A percentile compares a stretch with the other conserved stretches of the same genome.
Evolutionary conservation across 2,888 invertebrate genomes (phyloP).

Genomic region (Pollenia angustigena): DNA sequence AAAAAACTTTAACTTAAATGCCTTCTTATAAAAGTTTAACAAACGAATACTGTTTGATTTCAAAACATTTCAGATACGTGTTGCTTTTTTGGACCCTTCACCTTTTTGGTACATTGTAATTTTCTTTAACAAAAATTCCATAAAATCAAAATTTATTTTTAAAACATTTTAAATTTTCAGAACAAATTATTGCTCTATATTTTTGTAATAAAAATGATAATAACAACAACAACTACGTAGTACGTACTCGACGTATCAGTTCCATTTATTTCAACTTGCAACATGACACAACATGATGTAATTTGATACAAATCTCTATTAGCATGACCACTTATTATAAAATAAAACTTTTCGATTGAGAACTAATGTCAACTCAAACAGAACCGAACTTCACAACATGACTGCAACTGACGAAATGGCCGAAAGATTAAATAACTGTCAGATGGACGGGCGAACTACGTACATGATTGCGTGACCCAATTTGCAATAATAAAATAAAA

Average conservation of each 20-base stretch:
- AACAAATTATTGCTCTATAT: slow-evolving; percentile 19
- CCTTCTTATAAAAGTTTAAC: too few species aligned
- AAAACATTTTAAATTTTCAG: neutral
- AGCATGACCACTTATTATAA: slow-evolving; percentile 45
- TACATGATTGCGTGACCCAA: slow-evolving; percentile 55
- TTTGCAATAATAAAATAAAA: slow-evolving; percentile 41
- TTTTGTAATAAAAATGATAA: neutral
- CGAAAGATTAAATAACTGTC: neutral
- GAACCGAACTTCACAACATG: slow-evolving; percentile 3
- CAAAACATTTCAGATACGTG: too few species aligned
- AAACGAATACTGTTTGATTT: too few species aligned
- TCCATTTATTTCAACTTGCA: slow-evolving; percentile 2
- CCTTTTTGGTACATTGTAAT: too few species aligned
- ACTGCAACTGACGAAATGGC: neutral
- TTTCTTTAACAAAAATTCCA: neutral
- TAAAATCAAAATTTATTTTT: neutral
- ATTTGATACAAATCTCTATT: slow-evolving; percentile 58
- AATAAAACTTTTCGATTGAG: slow-evolving; percentile 32
- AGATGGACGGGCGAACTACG: neutral
- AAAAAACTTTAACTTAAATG: too few species aligned
- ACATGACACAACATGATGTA: slow-evolving; percentile 23
- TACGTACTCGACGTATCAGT: neutral
- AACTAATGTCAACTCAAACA: slow-evolving; percentile 60
- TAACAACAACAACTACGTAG: neutral
- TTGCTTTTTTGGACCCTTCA: too few species aligned